A percentile compares a stretch with the other conserved stretches of the same genome.
Conservation (phyloP, 2,888 invertebrate genomes). For the Hydriomena furcata region DNA sequence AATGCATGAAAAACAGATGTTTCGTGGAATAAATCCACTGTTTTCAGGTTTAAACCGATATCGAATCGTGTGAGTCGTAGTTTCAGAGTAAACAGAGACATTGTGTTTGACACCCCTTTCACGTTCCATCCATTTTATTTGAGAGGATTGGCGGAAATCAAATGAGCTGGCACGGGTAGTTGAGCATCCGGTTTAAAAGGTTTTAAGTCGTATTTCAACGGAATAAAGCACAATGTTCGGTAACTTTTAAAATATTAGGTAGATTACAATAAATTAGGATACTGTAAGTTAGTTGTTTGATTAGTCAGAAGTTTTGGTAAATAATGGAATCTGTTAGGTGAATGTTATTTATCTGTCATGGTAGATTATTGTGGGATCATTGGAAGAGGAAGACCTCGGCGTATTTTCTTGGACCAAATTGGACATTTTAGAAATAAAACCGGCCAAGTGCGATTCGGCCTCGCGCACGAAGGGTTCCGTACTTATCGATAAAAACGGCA, state of each 20-base stretch:
- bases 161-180: slow-evolving; percentile 32
- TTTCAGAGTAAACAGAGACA: slow-evolving; percentile 22
- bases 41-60: slow-evolving; percentile 5
- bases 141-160: slow-evolving; percentile 40
- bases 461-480: too few relatives aligned
- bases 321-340: too few relatives aligned
- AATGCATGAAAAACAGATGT: too few relatives aligned
- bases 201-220: slow-evolving; percentile 20
- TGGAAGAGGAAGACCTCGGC: too few relatives aligned
- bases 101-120: slow-evolving; percentile 36
- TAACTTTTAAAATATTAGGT: slow-evolving; percentile 26
- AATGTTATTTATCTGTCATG: too few relatives aligned
- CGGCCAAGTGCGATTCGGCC: too few relatives aligned
- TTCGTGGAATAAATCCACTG: background rate
- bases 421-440: too few relatives aligned
- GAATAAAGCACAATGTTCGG: slow-evolving; percentile 15
- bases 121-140: slow-evolving; percentile 38
- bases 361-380: too few relatives aligned
- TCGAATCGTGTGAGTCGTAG: slow-evolving; percentile 21
- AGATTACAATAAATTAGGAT: slow-evolving; percentile 1
- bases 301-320: background rate
- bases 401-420: too few relatives aligned
- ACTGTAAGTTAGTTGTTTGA: slow-evolving; percentile 5
- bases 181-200: slow-evolving; percentile 16
- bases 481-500: too few relatives aligned